Base-by-base conservation (phyloP, 1,140 invertebrate species). In the Drosophila trapezifrons region DNA sequence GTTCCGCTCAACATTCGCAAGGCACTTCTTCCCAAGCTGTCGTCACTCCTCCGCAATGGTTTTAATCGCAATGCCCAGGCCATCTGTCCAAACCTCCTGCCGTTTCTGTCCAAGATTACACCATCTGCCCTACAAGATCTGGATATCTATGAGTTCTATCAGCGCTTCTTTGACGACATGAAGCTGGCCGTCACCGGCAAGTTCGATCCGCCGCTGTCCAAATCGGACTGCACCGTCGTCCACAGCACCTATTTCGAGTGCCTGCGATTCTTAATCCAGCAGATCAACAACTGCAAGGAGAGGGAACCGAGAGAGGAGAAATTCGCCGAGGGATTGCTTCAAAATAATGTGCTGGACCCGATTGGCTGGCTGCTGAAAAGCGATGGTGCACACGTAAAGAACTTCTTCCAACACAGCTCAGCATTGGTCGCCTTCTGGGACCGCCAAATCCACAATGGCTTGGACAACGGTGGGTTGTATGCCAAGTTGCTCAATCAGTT, bases 61-160 rank as follows among this genome's bases (percentile, higher is more conserved):
- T 96, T 95, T 5, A 96, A 95, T 92, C 96, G 95, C 5, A 96
- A 95, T 92, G 96, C 96, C 10, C 92, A 91, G 59, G 92, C 94
- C 5, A 94, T 97, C 73, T 96, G 94, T 84, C 96, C 96, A 10
- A 95, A 95, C 91, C 84, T 97, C 20, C 86, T 97, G 17, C 96
- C 96, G 7, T 93, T 97, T 42, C 76, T 97, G 2, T 96, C 95
- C 46, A 94, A 96, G 76, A 92, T 97, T 49, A 94, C 76, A 10
- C 35, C 37, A 1, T 51, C 42, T 1, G 73, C 66, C 18, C 60
- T 95, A n/a, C 90, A 94, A 35, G 86, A 94, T 25, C 17, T 81
- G 1, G 64, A 87, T 37, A 43, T 93, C 25, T 85, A 92, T n/a
- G 91, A 92, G 42, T 94, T 97, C 72, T 95, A 95, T 79, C 82